Percentiles rank a stretch among this genome's conserved stretches.
These are phyloP conservation scores for Drosophila ustulata DNA, from an alignment of 2,888 invertebrate species.

Conservation along the genomic window DNA sequence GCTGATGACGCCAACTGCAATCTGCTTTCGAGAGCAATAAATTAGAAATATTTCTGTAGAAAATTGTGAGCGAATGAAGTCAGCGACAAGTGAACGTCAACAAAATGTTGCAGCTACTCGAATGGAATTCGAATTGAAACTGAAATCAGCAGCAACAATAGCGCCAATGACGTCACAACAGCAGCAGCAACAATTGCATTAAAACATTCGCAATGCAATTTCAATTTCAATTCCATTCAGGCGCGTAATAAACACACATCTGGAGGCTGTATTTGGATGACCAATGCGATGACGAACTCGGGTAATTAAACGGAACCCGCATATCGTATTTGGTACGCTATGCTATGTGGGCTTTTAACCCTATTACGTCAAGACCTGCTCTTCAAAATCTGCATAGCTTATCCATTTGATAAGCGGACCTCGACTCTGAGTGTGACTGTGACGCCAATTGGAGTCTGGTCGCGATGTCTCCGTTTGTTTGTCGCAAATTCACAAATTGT, in stretches of 20 bases:
- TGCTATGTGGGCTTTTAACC: not conserved
- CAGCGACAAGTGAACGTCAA: conserved; percentile 25
- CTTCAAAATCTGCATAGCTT: conserved; percentile 18
- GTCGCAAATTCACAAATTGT: conserved; percentile 81
- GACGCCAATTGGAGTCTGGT: conserved; percentile 78
- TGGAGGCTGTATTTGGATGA: conserved; percentile 15
- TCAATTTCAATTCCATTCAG: conserved; percentile 13
- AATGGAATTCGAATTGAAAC: conserved; percentile 27
- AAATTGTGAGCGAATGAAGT: conserved; percentile 53
- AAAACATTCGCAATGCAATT: conserved; percentile 32
- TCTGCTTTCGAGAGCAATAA: conserved; percentile 37
- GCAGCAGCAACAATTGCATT: conserved; percentile 19
- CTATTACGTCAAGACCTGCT: conserved; percentile 15
- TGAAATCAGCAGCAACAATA: conserved; percentile 13
- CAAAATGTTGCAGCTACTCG: conserved; percentile 27
- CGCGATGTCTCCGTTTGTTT: conserved; percentile 80
- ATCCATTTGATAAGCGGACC: conserved; percentile 13
- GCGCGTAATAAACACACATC: conserved; percentile 9
- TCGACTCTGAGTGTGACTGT: conserved; percentile 17
- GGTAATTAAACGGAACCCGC: conserved; percentile 30
- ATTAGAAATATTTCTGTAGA: conserved; percentile 46
- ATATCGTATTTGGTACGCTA: not conserved
- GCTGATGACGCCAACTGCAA: conserved; percentile 49
- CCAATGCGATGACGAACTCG: conserved; percentile 39
- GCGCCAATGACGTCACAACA: conserved; percentile 23